A percentile compares a stretch with the other conserved stretches of the same genome.
Evolutionary conservation across 2,888 invertebrate species (phyloP).

Genomic region (Pollenia labialis): DNA sequence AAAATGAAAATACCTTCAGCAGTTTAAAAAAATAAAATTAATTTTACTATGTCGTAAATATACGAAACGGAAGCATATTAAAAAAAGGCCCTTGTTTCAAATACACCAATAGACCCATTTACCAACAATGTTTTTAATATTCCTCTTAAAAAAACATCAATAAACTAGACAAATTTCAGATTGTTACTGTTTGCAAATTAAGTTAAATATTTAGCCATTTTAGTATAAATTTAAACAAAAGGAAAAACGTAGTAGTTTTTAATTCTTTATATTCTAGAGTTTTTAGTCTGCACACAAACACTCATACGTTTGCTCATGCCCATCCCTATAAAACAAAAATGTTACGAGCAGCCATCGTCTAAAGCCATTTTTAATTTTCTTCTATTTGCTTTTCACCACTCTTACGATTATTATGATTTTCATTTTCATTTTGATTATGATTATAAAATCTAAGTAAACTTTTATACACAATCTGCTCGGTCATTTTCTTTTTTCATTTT

Average conservation of each 20-base stretch:
- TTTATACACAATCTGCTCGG: conserved; percentile 20
- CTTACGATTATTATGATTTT: conserved; percentile 40
- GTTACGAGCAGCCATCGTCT: neutral
- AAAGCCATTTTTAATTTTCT: conserved; percentile 41
- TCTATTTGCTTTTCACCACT: conserved; percentile 22
- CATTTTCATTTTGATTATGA: conserved; percentile 35
- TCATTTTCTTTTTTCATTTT: neutral
- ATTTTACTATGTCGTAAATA: neutral
- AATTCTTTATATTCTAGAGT: neutral
- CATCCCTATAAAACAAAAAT: neutral
- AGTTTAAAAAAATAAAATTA: neutral
- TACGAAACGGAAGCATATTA: too few relatives aligned
- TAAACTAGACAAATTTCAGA: conserved; percentile 4
- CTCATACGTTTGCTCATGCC: too few relatives aligned
- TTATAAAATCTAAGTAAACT: conserved; percentile 35
- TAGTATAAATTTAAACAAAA: neutral
- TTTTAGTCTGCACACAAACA: neutral
- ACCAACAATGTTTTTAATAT: neutral
- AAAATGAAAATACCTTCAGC: neutral
- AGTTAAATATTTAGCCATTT: neutral
- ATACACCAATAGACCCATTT: neutral
- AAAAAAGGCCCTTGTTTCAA: neutral
- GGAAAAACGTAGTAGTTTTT: neutral
- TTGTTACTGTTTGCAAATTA: conserved; percentile 25
- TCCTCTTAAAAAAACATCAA: neutral